Evolutionary conservation across 1,140 invertebrate genomes (phyloP).

Genomic region (Apocrypta bakeri): DNA sequence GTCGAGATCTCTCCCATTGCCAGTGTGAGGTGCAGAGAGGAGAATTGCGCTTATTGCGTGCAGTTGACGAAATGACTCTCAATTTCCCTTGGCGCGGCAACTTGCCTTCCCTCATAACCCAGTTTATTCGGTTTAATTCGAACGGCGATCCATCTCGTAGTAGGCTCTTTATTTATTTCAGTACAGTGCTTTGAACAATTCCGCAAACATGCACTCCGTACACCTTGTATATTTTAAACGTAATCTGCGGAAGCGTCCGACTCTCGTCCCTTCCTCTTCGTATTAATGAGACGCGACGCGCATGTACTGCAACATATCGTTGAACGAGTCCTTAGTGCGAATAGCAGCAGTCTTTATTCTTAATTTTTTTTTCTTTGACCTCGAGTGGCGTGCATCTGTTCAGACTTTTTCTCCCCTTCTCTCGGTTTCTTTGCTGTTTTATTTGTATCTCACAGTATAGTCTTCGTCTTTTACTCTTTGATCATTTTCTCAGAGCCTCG

Average conservation of each 20-base stretch:
- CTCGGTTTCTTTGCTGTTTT: not conserved
- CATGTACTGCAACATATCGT: not conserved
- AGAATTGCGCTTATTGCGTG: not conserved
- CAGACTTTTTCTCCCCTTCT: not conserved
- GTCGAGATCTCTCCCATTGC: not conserved
- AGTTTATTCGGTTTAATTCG: not conserved
- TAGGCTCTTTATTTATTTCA: not conserved
- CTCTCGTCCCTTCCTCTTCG: not conserved
- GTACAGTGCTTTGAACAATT: not conserved
- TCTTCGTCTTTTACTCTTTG: not conserved
- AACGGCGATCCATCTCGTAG: not conserved
- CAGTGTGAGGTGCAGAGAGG: not conserved
- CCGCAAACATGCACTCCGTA: not conserved
- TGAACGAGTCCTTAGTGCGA: not conserved
- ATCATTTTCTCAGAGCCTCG: not conserved
- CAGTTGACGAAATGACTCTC: not conserved
- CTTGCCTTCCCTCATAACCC: conserved; percentile 6
- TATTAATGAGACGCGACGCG: conserved; percentile 5
- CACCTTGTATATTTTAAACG: not conserved
- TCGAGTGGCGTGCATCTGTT: not conserved
- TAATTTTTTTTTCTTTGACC: not conserved
- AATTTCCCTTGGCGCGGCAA: not conserved
- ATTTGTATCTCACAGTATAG: not conserved
- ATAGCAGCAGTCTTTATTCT: too few species aligned
- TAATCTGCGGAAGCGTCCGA: not conserved